A percentile compares a stretch with the other conserved stretches of the same genome.
phyloP scores from a whole-genome alignment of 1,140 invertebrate species.

The Drosophila repleta region DNA sequence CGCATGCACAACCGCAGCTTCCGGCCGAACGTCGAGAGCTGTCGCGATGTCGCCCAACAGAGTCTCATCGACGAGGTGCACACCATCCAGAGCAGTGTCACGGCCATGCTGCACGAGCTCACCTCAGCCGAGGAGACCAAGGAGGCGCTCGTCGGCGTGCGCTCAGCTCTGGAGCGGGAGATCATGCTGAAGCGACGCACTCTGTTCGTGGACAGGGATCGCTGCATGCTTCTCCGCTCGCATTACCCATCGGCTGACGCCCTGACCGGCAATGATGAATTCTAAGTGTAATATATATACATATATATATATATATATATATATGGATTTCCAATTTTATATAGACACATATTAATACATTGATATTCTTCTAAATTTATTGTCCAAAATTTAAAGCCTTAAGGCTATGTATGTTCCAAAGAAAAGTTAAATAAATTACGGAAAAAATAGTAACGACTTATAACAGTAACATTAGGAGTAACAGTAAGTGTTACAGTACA shows the following conservation, averaged over 20 bases:
- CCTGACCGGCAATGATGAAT: conserved; percentile 85
- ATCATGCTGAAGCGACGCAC: conserved; percentile 90
- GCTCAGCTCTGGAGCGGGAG: conserved; percentile 88
- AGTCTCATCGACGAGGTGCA: conserved; percentile 90
- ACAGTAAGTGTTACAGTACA: too few relatives aligned
- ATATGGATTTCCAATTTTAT: background rate
- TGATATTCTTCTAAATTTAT: conserved; percentile 11
- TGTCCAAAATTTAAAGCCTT: conserved; percentile 28
- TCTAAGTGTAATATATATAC: conserved; percentile 13
- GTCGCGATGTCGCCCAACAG: conserved; percentile 88
- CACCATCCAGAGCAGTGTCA: conserved; percentile 87
- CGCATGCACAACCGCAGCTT: conserved; percentile 88
- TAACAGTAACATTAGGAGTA: too few relatives aligned
- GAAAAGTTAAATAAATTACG: too few relatives aligned
- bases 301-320: too few relatives aligned
- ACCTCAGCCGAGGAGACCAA: conserved; percentile 86
- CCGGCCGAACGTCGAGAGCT: conserved; percentile 89
- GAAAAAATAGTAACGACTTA: too few relatives aligned
- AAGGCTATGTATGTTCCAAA: background rate
- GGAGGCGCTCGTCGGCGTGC: conserved; percentile 86
- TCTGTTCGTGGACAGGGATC: conserved; percentile 88
- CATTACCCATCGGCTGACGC: conserved; percentile 88
- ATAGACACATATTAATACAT: background rate
- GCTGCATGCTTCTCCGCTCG: conserved; percentile 87
- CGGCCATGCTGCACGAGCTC: conserved; percentile 86